Conservation (phyloP, 1,140 invertebrate species). For the Acyrthosiphon pisum region DNA sequence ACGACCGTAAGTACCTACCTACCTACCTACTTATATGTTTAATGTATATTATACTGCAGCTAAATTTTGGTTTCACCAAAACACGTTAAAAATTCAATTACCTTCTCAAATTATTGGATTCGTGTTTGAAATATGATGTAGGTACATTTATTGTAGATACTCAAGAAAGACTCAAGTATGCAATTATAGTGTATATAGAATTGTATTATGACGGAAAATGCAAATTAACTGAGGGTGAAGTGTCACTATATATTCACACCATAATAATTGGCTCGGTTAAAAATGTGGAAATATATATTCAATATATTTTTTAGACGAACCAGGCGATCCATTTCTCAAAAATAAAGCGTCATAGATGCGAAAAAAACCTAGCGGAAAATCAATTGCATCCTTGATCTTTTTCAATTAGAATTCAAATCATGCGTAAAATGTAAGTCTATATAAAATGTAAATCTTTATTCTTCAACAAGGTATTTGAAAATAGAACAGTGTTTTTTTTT, state of each 20-base stretch:
- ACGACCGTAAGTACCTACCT: no score
- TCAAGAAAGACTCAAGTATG: neutral
- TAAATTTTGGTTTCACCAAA: neutral
- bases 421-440: constrained; percentile 9
- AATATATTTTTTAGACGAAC: neutral
- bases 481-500: neutral
- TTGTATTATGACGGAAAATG: neutral
- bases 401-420: neutral
- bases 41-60: neutral
- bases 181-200: neutral
- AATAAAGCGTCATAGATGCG: neutral
- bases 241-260: neutral
- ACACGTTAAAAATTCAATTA: neutral
- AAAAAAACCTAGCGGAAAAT: constrained; percentile 39
- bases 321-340: neutral
- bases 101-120: neutral
- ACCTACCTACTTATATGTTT: neutral
- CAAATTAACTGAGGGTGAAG: neutral
- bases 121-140: neutral
- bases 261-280: constrained; percentile 6
- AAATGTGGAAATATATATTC: neutral
- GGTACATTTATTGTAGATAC: neutral
- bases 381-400: constrained; percentile 10
- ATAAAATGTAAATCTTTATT: neutral
- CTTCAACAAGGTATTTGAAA: neutral